phyloP scores from a whole-genome alignment of 2,113 vertebrate species.

The Austrofundulus limnaeus region DNA sequence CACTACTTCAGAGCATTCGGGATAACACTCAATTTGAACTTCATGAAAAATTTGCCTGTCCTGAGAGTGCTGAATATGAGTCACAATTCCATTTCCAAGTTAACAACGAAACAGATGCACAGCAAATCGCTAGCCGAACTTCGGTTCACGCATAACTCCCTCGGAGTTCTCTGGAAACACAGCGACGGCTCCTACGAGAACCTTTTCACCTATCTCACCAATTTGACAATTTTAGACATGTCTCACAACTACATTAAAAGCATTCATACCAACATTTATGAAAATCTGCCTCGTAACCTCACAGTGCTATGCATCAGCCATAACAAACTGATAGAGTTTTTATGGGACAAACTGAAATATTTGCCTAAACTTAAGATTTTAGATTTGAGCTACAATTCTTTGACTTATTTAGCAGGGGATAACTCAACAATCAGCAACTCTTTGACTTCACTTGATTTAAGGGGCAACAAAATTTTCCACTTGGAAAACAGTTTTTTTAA shows the following conservation, averaged over 20 bases:
- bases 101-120: slow-evolving; percentile 74
- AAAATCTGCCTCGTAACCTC: slow-evolving; percentile 65
- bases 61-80: slow-evolving; percentile 77
- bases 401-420: slow-evolving; percentile 59
- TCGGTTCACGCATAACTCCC: slow-evolving; percentile 73
- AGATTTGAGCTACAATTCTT: slow-evolving; percentile 73
- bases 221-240: slow-evolving; percentile 78
- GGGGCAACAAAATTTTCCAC: slow-evolving; percentile 71
- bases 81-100: slow-evolving; percentile 75
- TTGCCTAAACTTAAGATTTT: slow-evolving; percentile 67
- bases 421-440: slow-evolving; percentile 54
- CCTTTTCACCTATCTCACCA: slow-evolving; percentile 73
- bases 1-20: slow-evolving; percentile 82
- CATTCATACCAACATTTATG: slow-evolving; percentile 65
- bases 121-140: slow-evolving; percentile 79
- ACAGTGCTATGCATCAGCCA: slow-evolving; percentile 57
- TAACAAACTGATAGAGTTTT: slow-evolving; percentile 66
- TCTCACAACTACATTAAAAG: slow-evolving; percentile 66
- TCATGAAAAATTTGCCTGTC: slow-evolving; percentile 70
- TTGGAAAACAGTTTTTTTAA: slow-evolving; percentile 68
- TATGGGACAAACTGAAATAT: slow-evolving; percentile 61
- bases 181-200: slow-evolving; percentile 49
- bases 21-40: slow-evolving; percentile 78
- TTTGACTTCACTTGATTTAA: slow-evolving; percentile 76
- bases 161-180: slow-evolving; percentile 78